phyloP scores from a whole-genome alignment of 2,888 invertebrate species.

The Sclerodermus sp. region DNA sequence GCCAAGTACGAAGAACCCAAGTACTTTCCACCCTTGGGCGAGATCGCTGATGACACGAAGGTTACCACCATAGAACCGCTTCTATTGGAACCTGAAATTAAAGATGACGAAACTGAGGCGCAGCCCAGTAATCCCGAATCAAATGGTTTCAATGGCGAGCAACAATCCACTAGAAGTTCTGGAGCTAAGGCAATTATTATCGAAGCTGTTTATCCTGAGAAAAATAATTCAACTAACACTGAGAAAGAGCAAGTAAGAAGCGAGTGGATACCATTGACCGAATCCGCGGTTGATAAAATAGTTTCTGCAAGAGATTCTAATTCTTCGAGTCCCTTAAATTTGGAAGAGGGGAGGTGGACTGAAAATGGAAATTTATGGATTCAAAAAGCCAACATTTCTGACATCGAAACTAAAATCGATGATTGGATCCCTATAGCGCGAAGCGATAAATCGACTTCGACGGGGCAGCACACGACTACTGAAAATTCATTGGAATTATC shows the following conservation, averaged over 20 bases:
- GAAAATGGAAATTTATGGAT: too few species aligned
- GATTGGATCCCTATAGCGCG: constrained; percentile 43
- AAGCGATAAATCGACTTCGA: neutral
- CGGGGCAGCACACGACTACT: neutral
- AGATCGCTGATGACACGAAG: constrained; percentile 11
- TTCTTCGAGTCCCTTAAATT: constrained; percentile 18
- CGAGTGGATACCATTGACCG: constrained; percentile 33
- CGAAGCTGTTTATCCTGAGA: constrained; percentile 13
- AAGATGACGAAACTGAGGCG: neutral
- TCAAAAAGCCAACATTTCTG: constrained; percentile 6
- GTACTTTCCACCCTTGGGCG: constrained; percentile 66
- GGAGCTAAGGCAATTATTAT: constrained; percentile 6
- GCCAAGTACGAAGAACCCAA: constrained; percentile 60
- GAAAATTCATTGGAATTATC: neutral
- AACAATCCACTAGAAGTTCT: too few species aligned
- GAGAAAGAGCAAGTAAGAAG: neutral
- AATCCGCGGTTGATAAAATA: neutral
- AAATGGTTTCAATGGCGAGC: too few species aligned
- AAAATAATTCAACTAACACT: neutral
- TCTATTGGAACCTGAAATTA: too few species aligned
- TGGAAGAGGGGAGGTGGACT: too few species aligned
- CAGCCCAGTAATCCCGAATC: neutral
- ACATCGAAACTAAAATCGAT: constrained; percentile 34
- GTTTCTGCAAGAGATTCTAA: constrained; percentile 9
- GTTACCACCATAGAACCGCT: neutral